A percentile compares a stretch with the other conserved stretches of the same genome.
Conservation (phyloP, 1,140 invertebrate species). For the Olivierus martensii region DNA sequence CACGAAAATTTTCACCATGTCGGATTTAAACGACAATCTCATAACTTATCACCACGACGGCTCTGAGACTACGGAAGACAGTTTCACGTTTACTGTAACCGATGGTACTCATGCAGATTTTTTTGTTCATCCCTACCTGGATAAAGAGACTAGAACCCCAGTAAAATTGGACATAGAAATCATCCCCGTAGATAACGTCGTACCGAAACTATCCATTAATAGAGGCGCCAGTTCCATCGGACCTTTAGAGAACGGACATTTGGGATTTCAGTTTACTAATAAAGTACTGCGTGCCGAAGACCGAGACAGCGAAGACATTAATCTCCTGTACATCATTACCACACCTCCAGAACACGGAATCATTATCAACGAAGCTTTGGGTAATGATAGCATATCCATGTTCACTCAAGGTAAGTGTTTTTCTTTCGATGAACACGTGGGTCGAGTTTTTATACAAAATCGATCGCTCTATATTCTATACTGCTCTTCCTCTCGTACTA, state of each 20-base stretch:
- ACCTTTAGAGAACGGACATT: conserved; percentile 16
- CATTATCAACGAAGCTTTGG: conserved; percentile 23
- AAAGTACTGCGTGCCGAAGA: conserved; percentile 28
- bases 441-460: no score
- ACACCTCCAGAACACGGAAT: conserved; percentile 27
- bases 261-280: conserved; percentile 25
- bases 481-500: no score
- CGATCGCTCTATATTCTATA: no score
- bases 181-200: conserved; percentile 29
- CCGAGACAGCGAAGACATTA: conserved; percentile 25
- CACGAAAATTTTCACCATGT: conserved; percentile 27
- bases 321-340: conserved; percentile 25
- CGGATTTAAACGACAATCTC: conserved; percentile 27
- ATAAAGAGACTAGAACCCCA: conserved; percentile 22
- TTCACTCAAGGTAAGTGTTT: conserved; percentile 32
- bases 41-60: conserved; percentile 33
- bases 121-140: conserved; percentile 27
- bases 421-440: no score
- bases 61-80: conserved; percentile 26
- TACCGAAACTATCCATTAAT: conserved; percentile 27
- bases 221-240: conserved; percentile 23
- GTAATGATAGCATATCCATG: conserved; percentile 22
- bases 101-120: conserved; percentile 30
- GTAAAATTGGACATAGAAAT: conserved; percentile 29
- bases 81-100: conserved; percentile 28